Conservation (phyloP, 1,140 invertebrate species). For the Papilio polyxenes region DNA sequence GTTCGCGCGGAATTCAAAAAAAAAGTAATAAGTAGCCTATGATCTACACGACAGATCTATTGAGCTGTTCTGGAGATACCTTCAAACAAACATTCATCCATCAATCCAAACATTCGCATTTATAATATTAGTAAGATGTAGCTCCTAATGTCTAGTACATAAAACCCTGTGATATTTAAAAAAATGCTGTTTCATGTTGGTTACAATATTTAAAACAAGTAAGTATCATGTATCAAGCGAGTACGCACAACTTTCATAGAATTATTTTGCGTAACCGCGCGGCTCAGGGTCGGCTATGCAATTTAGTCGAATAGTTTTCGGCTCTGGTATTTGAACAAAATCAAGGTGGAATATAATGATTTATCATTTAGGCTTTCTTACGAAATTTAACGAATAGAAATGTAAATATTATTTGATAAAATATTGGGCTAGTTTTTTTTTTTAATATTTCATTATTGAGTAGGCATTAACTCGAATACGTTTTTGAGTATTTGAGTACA, state of each 20-base stretch:
- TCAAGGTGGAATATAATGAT: constrained; percentile 35
- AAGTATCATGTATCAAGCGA: constrained; percentile 26
- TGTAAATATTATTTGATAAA: background rate
- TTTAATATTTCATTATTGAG: background rate
- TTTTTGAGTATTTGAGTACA: too few species aligned
- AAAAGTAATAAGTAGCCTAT: too few species aligned
- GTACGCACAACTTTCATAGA: constrained; percentile 33
- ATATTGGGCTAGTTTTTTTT: background rate
- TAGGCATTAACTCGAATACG: too few species aligned
- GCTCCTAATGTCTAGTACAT: too few species aligned
- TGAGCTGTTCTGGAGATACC: too few species aligned
- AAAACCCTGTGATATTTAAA: background rate
- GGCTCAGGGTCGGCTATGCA: constrained; percentile 33
- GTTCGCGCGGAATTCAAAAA: too few species aligned
- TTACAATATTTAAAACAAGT: background rate
- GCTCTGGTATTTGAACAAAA: constrained; percentile 38
- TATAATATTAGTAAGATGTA: too few species aligned
- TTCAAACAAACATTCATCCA: too few species aligned
- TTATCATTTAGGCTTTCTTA: constrained; percentile 22
- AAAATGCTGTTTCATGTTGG: background rate
- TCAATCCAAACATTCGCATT: too few species aligned
- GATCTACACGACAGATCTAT: too few species aligned
- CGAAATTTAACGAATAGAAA: background rate
- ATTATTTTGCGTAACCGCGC: constrained; percentile 31
- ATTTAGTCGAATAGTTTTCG: constrained; percentile 33